Evolutionary conservation across 2,888 invertebrate genomes (phyloP).

Genomic region (Drosophila nr. perissopoda): DNA sequence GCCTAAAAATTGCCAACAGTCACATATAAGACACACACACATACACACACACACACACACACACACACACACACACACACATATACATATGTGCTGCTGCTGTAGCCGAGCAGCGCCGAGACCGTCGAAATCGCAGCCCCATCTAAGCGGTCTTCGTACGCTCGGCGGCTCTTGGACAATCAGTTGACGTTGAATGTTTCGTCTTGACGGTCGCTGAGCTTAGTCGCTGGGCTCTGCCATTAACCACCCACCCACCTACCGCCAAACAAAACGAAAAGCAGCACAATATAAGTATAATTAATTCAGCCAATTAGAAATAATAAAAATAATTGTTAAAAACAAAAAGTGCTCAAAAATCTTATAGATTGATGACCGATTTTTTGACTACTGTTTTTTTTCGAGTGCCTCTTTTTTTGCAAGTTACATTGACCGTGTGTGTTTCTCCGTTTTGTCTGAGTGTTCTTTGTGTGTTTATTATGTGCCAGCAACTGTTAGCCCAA

Average conservation of each 20-base stretch:
- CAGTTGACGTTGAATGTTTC: conserved; percentile 82
- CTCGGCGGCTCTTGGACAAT: conserved; percentile 73
- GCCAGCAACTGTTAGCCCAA: conserved; percentile 18
- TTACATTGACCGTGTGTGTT: conserved; percentile 19
- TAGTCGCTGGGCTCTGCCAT: conserved; percentile 43
- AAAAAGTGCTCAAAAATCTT: background rate
- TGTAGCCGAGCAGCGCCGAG: conserved; percentile 31
- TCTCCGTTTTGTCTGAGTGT: background rate
- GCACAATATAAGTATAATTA: background rate
- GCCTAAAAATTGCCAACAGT: conserved; percentile 38
- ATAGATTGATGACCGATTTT: background rate
- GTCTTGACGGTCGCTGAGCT: conserved; percentile 80
- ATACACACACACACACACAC: background rate
- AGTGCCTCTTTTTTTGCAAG: conserved; percentile 1
- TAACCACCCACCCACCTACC: conserved; percentile 6
- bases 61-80: conserved; percentile 10
- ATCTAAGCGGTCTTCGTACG: conserved; percentile 73
- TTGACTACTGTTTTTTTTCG: background rate
- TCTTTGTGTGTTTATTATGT: conserved; percentile 38
- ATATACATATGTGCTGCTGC: conserved; percentile 5
- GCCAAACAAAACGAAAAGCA: background rate
- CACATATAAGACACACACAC: conserved; percentile 5
- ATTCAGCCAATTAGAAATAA: background rate
- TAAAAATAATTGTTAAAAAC: background rate
- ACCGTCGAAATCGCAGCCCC: conserved; percentile 32